phyloP scores from a whole-genome alignment of 1,140 invertebrate genomes.

The Himalopsyche phryganea region DNA sequence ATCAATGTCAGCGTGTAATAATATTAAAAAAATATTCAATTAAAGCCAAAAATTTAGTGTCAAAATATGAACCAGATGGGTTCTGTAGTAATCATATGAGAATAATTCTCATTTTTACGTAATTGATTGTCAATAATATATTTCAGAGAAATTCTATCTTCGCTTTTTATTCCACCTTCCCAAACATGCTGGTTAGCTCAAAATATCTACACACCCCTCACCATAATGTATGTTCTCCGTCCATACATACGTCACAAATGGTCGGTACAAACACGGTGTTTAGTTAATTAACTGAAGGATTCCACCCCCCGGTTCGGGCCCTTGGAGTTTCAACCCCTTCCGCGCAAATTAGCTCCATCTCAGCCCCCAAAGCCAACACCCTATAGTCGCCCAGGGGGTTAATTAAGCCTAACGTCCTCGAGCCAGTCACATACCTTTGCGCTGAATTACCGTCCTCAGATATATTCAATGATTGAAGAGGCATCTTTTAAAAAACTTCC shows the following conservation, averaged over 20 bases:
- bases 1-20: no score
- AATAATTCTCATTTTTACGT: no score
- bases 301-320: constrained; percentile 8
- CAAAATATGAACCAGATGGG: no score
- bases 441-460: constrained; percentile 22
- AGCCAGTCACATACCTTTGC: constrained; percentile 28
- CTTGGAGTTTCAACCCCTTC: constrained; percentile 5
- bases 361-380: constrained; percentile 4
- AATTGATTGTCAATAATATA: no score
- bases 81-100: no score
- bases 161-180: no score
- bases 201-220: no score
- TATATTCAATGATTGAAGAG: constrained; percentile 15
- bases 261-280: constrained; percentile 31
- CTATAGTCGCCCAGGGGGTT: constrained; percentile 19
- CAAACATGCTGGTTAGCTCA: no score
- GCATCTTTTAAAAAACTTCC: constrained; percentile 17
- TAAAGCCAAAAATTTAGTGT: no score
- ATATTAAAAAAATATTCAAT: no score
- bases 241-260: constrained; percentile 17
- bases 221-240: no score
- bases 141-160: no score
- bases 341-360: constrained; percentile 33
- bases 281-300: constrained; percentile 33
- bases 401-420: constrained; percentile 31